Base-by-base conservation (phyloP, 2,113 vertebrate species). In the Eidolon helvum region DNA sequence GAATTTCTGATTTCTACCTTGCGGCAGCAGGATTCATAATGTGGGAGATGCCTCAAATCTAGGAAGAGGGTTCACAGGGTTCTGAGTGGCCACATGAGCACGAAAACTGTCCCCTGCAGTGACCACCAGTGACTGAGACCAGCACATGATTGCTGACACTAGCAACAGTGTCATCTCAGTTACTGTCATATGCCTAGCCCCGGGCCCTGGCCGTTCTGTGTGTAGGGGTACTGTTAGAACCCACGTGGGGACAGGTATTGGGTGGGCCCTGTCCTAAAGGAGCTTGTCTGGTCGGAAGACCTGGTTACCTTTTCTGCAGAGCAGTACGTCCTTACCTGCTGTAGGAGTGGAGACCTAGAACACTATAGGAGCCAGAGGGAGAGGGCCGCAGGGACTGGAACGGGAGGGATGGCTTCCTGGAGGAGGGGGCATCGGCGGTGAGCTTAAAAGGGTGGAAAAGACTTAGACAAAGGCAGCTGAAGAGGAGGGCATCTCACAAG, bases 331-430 rank as follows among this genome's bases (percentile, higher is more conserved):
- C 14, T 68, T 12, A 59, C 12, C 33, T 33, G 16, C 10, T 0
- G 7, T 7, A 24, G 28, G 38, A 40, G 57, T 4, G 43, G 53
- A 35, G 50, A 35, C 22, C 2, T 6, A 9, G 57, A n/a, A n/a
- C 1, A 30, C 48, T 55, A 5, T 2, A n/a, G 53, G 59, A 68
- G n/a, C 18, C 65, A 30, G 8, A 84, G 55, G 19, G 11, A 48
- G 72, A 55, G 65, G 18, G 4, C 3, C 35, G 12, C 16, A 0
- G 1, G 45, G 18, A 14, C 24, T 35, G 3, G 22, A 4, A 24
- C n/a, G 30, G 2, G 48, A 61, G 10, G 45, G 22, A 48, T 30
- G 26, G 26, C 87, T 80, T 86, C 38, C 68, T 38, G 55, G 57
- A 66, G 82, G 68, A 78, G 35, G 2, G 1, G 21, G 3, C 1